These are phyloP conservation scores for Camelus dromedarius DNA, from an alignment of 2,113 vertebrate species.

Conservation along the genomic window DNA sequence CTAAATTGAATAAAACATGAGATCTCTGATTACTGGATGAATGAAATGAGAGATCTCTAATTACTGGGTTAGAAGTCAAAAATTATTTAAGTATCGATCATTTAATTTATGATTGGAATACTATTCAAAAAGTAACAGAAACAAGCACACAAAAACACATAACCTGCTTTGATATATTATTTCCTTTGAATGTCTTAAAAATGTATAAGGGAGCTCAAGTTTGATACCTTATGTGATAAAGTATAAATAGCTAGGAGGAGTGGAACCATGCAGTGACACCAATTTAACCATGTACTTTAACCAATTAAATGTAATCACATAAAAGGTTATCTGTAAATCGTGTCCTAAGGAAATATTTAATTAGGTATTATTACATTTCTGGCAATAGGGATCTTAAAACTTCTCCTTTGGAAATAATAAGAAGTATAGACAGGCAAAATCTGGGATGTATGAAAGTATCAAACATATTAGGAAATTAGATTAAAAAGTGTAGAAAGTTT, in stretches of 20 bases:
- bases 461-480: not conserved
- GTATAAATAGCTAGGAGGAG: not conserved
- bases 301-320: not conserved
- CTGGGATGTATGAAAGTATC: not conserved
- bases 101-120: not conserved
- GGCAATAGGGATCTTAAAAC: not conserved
- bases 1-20: not conserved
- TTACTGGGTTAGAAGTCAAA: not conserved
- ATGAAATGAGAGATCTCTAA: not conserved
- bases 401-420: not conserved
- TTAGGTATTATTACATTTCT: not conserved
- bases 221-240: not conserved
- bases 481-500: not conserved
- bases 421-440: not conserved
- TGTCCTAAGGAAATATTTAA: conserved; percentile 1
- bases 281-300: not conserved
- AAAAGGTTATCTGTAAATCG: not conserved
- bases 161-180: not conserved
- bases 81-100: not conserved
- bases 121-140: not conserved
- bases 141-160: not conserved
- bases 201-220: not conserved
- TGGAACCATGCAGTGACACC: not conserved
- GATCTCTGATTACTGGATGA: not conserved
- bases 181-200: conserved; percentile 16